These are phyloP conservation scores for Pachyrhynchus sulphureomaculatus DNA, from an alignment of 1,140 invertebrate species.

Conservation along the genomic window DNA sequence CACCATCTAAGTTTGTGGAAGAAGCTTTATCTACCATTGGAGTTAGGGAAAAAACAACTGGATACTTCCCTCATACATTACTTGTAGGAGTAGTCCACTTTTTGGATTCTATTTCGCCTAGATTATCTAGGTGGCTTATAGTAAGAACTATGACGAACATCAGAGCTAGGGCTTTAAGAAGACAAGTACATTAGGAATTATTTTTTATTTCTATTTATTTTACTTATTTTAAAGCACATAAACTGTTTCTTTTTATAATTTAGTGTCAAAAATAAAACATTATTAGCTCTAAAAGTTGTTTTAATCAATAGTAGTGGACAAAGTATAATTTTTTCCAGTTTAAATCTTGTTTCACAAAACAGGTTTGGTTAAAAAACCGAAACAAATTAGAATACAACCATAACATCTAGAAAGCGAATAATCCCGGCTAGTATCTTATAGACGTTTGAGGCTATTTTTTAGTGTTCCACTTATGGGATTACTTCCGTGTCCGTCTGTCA, in stretches of 20 bases:
- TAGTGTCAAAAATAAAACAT: slow-evolving; percentile 3
- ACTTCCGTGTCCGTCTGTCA: too few relatives aligned
- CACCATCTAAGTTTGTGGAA: slow-evolving; percentile 74
- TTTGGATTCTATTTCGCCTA: slow-evolving; percentile 56
- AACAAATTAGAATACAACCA: too few relatives aligned
- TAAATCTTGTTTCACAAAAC: too few relatives aligned
- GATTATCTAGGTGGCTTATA: slow-evolving; percentile 60
- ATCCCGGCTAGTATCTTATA: too few relatives aligned
- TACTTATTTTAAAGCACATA: slow-evolving; percentile 6
- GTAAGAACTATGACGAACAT: slow-evolving; percentile 64
- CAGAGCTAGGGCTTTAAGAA: slow-evolving; percentile 54
- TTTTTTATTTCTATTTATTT: background rate
- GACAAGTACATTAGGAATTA: slow-evolving; percentile 15
- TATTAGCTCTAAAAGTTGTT: too few relatives aligned
- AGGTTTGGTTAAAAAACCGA: too few relatives aligned
- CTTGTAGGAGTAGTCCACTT: slow-evolving; percentile 60
- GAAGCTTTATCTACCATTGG: slow-evolving; percentile 77
- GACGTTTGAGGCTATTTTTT: too few relatives aligned
- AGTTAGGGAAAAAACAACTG: slow-evolving; percentile 70
- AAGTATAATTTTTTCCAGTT: too few relatives aligned
- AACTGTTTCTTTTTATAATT: slow-evolving; percentile 8
- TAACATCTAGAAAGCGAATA: too few relatives aligned
- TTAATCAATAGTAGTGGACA: too few relatives aligned
- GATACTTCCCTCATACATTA: slow-evolving; percentile 74
- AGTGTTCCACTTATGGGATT: too few relatives aligned